Conservation (phyloP, 2,113 vertebrate species). For the Chamaea fasciata region DNA sequence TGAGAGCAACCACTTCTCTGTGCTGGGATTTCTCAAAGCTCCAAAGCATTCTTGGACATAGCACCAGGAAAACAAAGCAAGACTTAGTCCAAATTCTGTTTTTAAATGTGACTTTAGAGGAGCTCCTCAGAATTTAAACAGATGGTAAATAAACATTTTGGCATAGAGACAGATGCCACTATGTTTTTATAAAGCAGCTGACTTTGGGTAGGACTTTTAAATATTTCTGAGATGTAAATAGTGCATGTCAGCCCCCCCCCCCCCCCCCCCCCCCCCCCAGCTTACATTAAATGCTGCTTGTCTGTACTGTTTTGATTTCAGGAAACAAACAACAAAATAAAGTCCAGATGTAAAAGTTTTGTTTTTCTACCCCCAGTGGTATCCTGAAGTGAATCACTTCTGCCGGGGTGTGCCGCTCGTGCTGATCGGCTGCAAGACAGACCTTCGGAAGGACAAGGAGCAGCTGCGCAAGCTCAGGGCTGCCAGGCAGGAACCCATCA, state of each 20-base stretch:
- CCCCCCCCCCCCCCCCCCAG: background rate
- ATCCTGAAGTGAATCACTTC: constrained; percentile 92
- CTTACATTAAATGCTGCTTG: background rate
- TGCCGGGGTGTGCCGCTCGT: constrained; percentile 83
- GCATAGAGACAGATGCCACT: background rate
- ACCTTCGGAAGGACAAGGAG: constrained; percentile 93
- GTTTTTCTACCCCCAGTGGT: constrained; percentile 76
- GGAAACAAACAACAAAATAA: background rate
- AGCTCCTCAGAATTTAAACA: background rate
- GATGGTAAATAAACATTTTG: background rate
- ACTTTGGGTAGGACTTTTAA: background rate
- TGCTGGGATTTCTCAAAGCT: background rate
- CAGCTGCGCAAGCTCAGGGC: constrained; percentile 83
- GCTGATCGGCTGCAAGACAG: constrained; percentile 96
- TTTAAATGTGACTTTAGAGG: background rate
- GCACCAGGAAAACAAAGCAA: background rate
- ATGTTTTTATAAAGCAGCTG: background rate
- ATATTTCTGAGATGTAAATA: background rate
- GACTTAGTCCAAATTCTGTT: background rate
- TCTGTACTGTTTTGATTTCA: background rate
- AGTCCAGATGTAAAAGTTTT: background rate
- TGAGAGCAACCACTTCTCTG: background rate
- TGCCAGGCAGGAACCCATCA: constrained; percentile 81
- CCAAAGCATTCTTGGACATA: background rate
- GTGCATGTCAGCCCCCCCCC: too few species aligned